Evolutionary conservation across 1,140 invertebrate genomes (phyloP).

Genomic region (Caerostris darwini): DNA sequence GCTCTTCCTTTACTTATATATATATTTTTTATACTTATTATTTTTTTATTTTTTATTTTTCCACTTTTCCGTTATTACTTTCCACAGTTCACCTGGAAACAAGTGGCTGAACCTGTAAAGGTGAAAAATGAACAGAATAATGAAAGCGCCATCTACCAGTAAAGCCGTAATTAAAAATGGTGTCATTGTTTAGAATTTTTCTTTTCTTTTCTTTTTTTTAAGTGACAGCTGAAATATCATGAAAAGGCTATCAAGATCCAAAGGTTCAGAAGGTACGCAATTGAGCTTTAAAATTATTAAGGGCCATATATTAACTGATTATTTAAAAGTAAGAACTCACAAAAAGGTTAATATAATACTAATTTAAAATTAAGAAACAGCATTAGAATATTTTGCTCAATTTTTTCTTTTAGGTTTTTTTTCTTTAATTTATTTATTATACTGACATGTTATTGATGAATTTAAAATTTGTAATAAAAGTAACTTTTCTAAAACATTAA

Average conservation of each 20-base stretch:
- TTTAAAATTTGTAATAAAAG: too few relatives aligned
- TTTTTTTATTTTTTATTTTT: background rate
- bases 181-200: slow-evolving; percentile 7
- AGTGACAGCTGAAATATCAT: background rate
- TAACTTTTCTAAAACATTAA: too few relatives aligned
- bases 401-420: too few relatives aligned
- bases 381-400: too few relatives aligned
- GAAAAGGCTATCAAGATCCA: background rate
- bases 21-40: background rate
- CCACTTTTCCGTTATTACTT: slow-evolving; percentile 23
- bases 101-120: background rate
- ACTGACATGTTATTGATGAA: too few relatives aligned
- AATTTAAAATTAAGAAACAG: too few relatives aligned
- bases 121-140: background rate
- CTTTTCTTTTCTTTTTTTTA: background rate
- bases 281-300: background rate
- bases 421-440: too few relatives aligned
- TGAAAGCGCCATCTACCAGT: background rate
- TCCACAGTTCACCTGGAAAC: slow-evolving; percentile 26
- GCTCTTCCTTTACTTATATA: background rate
- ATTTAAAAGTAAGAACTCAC: too few relatives aligned
- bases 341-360: too few relatives aligned
- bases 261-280: background rate
- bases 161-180: slow-evolving; percentile 35
- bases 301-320: background rate